phyloP scores from a whole-genome alignment of 2,113 vertebrate species.

The Larimichthys crocea region DNA sequence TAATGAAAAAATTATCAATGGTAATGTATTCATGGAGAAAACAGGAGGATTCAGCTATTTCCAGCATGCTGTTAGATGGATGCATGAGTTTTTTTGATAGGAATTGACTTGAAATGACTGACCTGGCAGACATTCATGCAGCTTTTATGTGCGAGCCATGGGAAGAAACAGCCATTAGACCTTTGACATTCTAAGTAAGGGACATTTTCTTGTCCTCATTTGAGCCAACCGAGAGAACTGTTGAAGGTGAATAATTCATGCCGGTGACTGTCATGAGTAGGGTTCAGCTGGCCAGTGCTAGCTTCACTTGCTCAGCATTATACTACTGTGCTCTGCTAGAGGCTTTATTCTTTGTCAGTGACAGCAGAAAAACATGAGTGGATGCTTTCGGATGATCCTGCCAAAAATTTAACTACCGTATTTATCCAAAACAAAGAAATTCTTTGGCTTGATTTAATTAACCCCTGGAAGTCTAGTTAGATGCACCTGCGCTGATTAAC shows the following conservation, averaged over 20 bases:
- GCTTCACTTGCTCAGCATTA: constrained; percentile 47
- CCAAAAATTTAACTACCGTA: constrained; percentile 12
- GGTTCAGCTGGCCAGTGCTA: constrained; percentile 28
- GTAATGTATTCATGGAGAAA: constrained; percentile 59
- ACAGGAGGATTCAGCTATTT: constrained; percentile 35
- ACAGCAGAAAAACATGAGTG: constrained; percentile 18
- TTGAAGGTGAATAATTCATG: constrained; percentile 66
- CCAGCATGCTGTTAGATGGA: constrained; percentile 18
- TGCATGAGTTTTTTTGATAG: constrained; percentile 9
- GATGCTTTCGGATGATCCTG: not conserved
- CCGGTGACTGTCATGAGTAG: constrained; percentile 27
- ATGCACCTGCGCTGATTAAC: not conserved
- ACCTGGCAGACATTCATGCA: constrained; percentile 25
- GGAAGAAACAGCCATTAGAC: constrained; percentile 39
- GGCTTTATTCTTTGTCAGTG: not conserved
- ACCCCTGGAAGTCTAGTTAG: not conserved
- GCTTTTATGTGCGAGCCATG: constrained; percentile 33
- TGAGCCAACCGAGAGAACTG: constrained; percentile 42
- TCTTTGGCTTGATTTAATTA: not conserved
- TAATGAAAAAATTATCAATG: constrained; percentile 58
- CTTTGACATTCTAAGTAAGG: constrained; percentile 42
- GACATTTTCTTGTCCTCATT: constrained; percentile 39
- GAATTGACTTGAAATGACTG: constrained; percentile 39
- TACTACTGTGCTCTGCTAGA: constrained; percentile 9
- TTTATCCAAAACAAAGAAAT: constrained; percentile 1